A percentile compares a stretch with the other conserved stretches of the same genome.
Conservation (phyloP, 2,888 invertebrate genomes). For the Eupithecia centaureata region DNA sequence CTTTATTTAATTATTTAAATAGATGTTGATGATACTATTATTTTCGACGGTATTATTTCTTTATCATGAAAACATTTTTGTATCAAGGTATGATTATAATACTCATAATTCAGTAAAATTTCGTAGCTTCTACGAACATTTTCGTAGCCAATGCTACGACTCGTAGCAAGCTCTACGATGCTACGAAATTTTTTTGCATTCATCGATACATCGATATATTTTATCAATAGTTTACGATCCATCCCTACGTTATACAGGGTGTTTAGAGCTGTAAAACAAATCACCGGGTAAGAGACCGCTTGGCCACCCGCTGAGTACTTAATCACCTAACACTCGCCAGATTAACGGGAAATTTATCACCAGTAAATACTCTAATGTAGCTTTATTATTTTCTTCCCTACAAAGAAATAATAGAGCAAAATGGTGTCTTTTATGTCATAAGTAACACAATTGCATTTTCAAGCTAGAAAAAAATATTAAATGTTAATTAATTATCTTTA, state of each 20-base stretch:
- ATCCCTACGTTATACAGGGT: conserved; percentile 2
- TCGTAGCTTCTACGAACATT: background rate
- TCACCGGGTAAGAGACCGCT: conserved; percentile 75
- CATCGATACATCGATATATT: conserved; percentile 25
- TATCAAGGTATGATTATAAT: no score
- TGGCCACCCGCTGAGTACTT: conserved; percentile 77
- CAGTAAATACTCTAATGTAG: conserved; percentile 54
- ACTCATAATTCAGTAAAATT: background rate
- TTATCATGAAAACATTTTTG: no score
- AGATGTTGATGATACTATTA: no score
- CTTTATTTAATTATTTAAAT: no score
- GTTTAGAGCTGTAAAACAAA: conserved; percentile 75
- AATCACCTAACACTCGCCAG: conserved; percentile 81
- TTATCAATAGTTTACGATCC: conserved; percentile 3
- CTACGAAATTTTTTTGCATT: background rate
- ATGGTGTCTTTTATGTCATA: background rate
- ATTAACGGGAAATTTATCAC: conserved; percentile 77
- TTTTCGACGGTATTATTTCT: no score
- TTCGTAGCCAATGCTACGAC: background rate
- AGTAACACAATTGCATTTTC: background rate
- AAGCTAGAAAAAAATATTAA: no score
- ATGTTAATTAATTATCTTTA: no score
- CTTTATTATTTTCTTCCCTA: conserved; percentile 15
- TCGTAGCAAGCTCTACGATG: conserved; percentile 1
- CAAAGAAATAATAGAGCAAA: background rate